Evolutionary conservation across 2,888 invertebrate species (phyloP).

Genomic region (Torymus texanus): DNA sequence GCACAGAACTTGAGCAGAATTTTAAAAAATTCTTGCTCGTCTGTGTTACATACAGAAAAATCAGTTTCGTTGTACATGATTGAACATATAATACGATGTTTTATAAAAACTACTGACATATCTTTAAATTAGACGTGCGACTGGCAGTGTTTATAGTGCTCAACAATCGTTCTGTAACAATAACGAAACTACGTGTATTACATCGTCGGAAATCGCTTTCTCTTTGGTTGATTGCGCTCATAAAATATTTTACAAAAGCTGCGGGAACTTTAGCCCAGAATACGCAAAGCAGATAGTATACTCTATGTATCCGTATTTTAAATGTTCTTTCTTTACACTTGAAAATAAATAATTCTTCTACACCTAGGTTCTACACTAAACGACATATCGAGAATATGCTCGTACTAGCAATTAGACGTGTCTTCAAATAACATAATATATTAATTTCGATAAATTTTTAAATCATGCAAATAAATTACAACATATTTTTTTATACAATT

Average conservation of each 20-base stretch:
- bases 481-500: neutral
- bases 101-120: neutral
- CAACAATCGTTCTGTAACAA: neutral
- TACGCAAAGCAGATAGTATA: conserved; percentile 42
- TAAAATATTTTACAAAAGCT: conserved; percentile 45
- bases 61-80: conserved; percentile 6
- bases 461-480: conserved; percentile 9
- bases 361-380: neutral
- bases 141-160: conserved; percentile 8
- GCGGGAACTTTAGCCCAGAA: conserved; percentile 10
- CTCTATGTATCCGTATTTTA: conserved; percentile 35
- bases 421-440: conserved; percentile 29
- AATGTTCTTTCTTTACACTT: conserved; percentile 21
- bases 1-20: conserved; percentile 15
- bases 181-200: conserved; percentile 19
- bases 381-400: conserved; percentile 1
- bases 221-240: conserved; percentile 56
- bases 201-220: conserved; percentile 29
- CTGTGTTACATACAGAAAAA: neutral
- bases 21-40: conserved; percentile 4
- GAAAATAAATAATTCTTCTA: conserved; percentile 33
- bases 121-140: neutral
- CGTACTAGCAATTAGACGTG: neutral
- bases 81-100: neutral
- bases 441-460: conserved; percentile 16